Base-by-base conservation (phyloP, 2,888 invertebrate genomes). In the Branchipolynoe longqiensis region DNA sequence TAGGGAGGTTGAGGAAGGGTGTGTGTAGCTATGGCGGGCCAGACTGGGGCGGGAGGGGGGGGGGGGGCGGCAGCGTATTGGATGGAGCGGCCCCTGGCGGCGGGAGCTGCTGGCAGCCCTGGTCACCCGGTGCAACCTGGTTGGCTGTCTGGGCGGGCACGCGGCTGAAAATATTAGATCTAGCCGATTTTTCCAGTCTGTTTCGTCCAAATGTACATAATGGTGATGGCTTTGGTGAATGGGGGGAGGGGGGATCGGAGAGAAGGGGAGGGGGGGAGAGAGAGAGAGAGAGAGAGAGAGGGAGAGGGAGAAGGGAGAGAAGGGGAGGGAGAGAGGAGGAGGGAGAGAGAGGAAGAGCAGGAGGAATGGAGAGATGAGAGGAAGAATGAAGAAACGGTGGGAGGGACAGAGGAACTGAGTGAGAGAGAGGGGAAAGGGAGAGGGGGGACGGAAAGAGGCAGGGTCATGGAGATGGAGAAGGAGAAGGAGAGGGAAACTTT, bases 121-220 rank as follows among this genome's bases (percentile, higher is more conserved):
- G 78, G 78, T 78, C 78, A 78, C 12, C 41, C 31, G 48, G 78
- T 78, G 33, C 78, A 48, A 12, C 1, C 14, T 1, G 62, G 6
- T n/a, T 25, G 78, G 14, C 48, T 78, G 78, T 78, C 78, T 78
- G 54, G 48, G 48, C 41, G 48, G 54, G 31, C 48, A 78, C 25
- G 54, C 8, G 78, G 48, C 54, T 54, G 78, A 41, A 54, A 41
- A 54, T 78, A 78, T 78, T 41, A 78, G 78, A 78, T 78, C 48
- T 78, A 54, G 54, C 48, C 78, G 28, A 74, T 41, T 25, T 78
- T 78, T 78, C 78, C 78, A 78, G 48, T 78, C 78, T 78, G 33
- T 33, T 78, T 78, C 78, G 31, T 25, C 78, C 78, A 78, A 78
- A 78, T 78, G 48, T 78, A 78, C 78, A 78, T 78, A 78, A 78